phyloP scores from a whole-genome alignment of 2,797 vertebrate genomes.

The Hemitrygon akajei region DNA sequence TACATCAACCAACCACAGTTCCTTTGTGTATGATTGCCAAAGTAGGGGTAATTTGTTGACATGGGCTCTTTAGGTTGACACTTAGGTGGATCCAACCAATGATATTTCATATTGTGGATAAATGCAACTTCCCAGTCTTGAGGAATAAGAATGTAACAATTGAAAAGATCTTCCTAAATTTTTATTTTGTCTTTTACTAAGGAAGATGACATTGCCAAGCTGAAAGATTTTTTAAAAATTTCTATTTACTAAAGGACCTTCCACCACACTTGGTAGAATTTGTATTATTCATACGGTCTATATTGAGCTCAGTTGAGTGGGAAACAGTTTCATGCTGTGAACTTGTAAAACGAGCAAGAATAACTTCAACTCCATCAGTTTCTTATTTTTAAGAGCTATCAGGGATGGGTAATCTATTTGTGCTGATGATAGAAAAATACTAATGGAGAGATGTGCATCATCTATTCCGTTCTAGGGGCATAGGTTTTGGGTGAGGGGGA shows the following conservation, averaged over 20 bases:
- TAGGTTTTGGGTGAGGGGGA: too few species aligned
- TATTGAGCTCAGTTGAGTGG: not conserved
- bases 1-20: not conserved
- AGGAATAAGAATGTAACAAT: not conserved
- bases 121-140: not conserved
- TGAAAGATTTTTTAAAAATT: not conserved
- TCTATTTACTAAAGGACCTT: not conserved
- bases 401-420: conserved; percentile 14
- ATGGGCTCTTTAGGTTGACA: not conserved
- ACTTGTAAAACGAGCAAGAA: not conserved
- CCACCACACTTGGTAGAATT: not conserved
- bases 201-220: not conserved
- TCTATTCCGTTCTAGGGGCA: too few species aligned
- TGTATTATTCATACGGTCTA: not conserved
- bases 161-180: not conserved
- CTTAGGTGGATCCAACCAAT: not conserved
- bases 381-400: conserved; percentile 16
- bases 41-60: not conserved
- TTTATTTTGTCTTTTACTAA: not conserved
- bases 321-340: not conserved
- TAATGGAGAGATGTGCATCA: not conserved
- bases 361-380: conserved; percentile 4
- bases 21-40: not conserved
- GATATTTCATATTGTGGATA: not conserved
- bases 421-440: not conserved